These are phyloP conservation scores for Platycheirus albimanus DNA, from an alignment of 2,888 invertebrate species.

Conservation along the genomic window DNA sequence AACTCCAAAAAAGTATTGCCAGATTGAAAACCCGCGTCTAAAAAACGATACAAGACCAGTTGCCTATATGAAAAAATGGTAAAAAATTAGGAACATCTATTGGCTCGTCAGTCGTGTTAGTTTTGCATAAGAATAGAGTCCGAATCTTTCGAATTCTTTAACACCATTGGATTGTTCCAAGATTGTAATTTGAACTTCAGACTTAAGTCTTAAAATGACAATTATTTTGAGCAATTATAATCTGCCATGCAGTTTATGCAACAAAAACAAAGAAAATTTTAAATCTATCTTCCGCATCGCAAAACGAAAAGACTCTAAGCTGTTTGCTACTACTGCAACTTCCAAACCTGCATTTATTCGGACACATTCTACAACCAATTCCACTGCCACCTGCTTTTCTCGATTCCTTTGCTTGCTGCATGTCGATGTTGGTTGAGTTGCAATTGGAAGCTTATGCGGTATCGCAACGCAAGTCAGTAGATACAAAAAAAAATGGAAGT, in stretches of 20 bases:
- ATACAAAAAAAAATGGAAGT: slow-evolving; percentile 10
- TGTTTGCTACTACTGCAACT: slow-evolving; percentile 20
- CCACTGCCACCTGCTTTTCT: slow-evolving; percentile 51
- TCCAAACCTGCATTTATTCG: slow-evolving; percentile 25
- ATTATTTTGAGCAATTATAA: too few relatives aligned
- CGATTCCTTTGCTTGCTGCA: slow-evolving; percentile 21
- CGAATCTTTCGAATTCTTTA: too few relatives aligned
- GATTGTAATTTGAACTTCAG: too few relatives aligned
- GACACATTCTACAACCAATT: slow-evolving; percentile 43
- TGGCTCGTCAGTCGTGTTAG: too few relatives aligned
- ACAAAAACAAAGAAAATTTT: slow-evolving; percentile 12
- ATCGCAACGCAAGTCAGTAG: background rate
- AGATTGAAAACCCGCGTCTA: too few relatives aligned
- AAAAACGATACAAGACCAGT: too few relatives aligned
- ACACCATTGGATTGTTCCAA: too few relatives aligned
- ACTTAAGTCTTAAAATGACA: too few relatives aligned
- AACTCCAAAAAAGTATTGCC: too few relatives aligned
- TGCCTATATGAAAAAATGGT: too few relatives aligned
- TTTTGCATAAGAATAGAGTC: too few relatives aligned
- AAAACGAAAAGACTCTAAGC: slow-evolving; percentile 13
- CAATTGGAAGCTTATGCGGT: background rate
- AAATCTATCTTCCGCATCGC: slow-evolving; percentile 54
- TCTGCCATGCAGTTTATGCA: slow-evolving; percentile 26
- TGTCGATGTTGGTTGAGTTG: background rate
- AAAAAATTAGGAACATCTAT: too few relatives aligned